Conservation (phyloP, 2,113 vertebrate genomes). For the Chunga burmeisteri region DNA sequence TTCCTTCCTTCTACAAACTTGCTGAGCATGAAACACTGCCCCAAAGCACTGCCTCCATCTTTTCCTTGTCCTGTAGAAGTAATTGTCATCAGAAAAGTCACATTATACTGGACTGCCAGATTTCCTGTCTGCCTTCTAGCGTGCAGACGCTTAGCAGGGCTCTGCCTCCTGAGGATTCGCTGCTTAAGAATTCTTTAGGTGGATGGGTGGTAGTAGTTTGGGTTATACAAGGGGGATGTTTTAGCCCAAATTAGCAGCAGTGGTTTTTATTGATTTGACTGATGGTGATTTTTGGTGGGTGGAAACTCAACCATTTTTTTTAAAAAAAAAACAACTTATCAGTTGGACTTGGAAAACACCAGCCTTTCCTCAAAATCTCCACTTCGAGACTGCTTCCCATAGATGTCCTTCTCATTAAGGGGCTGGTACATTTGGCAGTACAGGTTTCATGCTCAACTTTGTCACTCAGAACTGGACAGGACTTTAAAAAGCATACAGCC, state of each 20-base stretch:
- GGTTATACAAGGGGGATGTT: background rate
- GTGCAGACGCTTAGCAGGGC: background rate
- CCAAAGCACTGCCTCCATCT: conserved; percentile 34
- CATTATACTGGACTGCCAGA: background rate
- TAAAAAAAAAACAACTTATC: background rate
- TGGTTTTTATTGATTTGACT: background rate
- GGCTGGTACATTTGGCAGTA: background rate
- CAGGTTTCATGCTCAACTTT: conserved; percentile 56
- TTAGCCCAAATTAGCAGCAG: background rate
- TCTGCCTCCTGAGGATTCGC: background rate
- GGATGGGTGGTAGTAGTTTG: background rate
- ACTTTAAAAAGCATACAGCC: background rate
- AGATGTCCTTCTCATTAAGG: background rate
- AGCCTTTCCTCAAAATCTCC: background rate
- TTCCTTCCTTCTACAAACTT: conserved; percentile 39
- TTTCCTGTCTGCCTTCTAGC: background rate
- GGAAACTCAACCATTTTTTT: background rate
- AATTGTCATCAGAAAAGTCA: background rate
- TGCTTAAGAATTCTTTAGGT: background rate
- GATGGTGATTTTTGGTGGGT: background rate
- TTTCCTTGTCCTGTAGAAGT: background rate
- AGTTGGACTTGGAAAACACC: background rate
- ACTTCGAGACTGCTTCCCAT: background rate
- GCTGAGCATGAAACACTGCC: conserved; percentile 64
- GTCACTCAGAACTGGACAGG: background rate